Base-by-base conservation (phyloP, 2,797 vertebrate genomes). In the Dermochelys coriacea region DNA sequence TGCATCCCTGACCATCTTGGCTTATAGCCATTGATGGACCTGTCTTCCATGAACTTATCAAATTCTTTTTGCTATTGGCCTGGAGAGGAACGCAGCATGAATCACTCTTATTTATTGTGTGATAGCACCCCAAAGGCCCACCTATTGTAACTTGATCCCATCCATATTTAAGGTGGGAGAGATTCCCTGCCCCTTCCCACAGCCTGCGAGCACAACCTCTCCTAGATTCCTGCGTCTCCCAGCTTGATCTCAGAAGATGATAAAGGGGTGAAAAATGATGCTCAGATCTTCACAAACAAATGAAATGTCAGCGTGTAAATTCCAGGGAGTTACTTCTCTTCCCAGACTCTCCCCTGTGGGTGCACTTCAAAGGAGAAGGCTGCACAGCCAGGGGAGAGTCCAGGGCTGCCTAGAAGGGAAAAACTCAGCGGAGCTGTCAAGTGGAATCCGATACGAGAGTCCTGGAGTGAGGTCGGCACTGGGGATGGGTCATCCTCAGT, bases 31-130 rank as follows among this genome's bases (percentile, higher is more conserved):
- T 64, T 34, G 31, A n/a, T 16, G 34, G 59, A 34, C 31, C n/a
- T 21, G 18, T 68, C n/a, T 21, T 37, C 19, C n/a, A 21, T 23
- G 64, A 68, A 37, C 9, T 21, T 37, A 68, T 21, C 5, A 21
- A 37, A 1, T 12, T 6, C 27, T 19, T 29, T 21, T 47, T 29
- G 88, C 64, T 34, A 81, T 57, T 86, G 95, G 83, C 92, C 95
- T 14, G 74, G 89, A 89, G 19, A 9, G 91, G 71, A 2, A 19
- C 52, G 2, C 57, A 95, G 92, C 50, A 90, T 95, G 95, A 97
- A 95, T 97, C 96, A 97, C 29, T 0, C 23, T 96, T 96, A 96
- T 97, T 97, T 96, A 96, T 97, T 94, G 93, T 93, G 31, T 1
- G 89, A 86, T 91, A 95, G 94, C 54, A 5, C 85, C 95, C 59